Evolutionary conservation across 2,888 invertebrate genomes (phyloP).

Genomic region (Spilarctia lutea): DNA sequence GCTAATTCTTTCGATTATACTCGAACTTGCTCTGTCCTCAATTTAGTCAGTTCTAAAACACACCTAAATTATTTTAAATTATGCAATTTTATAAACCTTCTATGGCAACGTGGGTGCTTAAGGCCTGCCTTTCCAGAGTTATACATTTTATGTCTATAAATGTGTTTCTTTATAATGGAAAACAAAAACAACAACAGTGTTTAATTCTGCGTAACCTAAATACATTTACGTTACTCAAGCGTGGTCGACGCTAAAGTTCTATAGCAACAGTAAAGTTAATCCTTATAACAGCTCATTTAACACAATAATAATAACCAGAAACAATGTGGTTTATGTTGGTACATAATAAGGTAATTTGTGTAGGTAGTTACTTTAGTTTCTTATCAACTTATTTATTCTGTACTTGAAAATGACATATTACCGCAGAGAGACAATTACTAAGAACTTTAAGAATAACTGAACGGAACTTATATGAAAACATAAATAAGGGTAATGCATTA

Average conservation of each 20-base stretch:
- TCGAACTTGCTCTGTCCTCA: conserved; percentile 19
- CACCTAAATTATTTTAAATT: background rate
- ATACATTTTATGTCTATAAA: background rate
- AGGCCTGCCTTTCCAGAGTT: background rate
- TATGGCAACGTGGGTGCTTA: background rate
- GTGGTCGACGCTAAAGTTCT: background rate
- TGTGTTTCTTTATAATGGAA: background rate
- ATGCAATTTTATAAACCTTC: background rate
- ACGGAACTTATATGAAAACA: background rate
- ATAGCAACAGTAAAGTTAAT: conserved; percentile 3
- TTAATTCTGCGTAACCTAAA: background rate
- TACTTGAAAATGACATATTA: background rate
- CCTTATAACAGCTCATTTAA: background rate
- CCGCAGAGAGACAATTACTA: background rate
- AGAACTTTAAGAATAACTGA: conserved; percentile 6
- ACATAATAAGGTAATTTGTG: conserved; percentile 2
- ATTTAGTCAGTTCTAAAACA: background rate
- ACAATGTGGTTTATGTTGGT: background rate
- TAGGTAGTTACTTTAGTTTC: background rate
- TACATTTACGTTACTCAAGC: background rate
- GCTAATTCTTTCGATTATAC: conserved; percentile 57
- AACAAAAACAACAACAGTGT: background rate
- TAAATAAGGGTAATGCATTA: conserved; percentile 5
- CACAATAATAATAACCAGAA: background rate
- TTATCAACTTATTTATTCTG: background rate